These are phyloP conservation scores for Nibea albiflora DNA, from an alignment of 2,113 vertebrate species.

Conservation along the genomic window DNA sequence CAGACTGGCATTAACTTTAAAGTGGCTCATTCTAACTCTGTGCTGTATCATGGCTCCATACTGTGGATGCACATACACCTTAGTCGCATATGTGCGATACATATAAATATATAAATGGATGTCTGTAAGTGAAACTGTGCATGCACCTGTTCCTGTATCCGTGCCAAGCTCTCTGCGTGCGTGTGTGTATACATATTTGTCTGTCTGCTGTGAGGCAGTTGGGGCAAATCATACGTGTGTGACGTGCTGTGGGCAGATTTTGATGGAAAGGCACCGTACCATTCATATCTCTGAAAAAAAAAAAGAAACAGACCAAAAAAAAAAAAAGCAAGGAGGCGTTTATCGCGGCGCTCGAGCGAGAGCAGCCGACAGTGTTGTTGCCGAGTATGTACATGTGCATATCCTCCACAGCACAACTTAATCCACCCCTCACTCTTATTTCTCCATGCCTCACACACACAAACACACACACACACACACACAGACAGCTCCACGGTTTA, in stretches of 20 bases:
- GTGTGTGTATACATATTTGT: constrained; percentile 1
- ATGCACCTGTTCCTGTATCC: constrained; percentile 18
- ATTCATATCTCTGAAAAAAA: constrained; percentile 56
- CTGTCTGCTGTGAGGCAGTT: constrained; percentile 32
- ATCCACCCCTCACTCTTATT: constrained; percentile 48
- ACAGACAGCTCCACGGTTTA: constrained; percentile 36
- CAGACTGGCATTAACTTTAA: constrained; percentile 37
- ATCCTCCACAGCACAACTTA: constrained; percentile 63
- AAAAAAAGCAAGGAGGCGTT: constrained; percentile 58
- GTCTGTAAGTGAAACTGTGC: neutral
- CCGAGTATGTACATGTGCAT: constrained; percentile 50
- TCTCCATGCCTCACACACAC: neutral
- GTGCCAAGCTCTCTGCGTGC: constrained; percentile 1
- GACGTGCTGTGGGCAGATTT: constrained; percentile 59
- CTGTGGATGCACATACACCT: neutral
- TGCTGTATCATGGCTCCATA: neutral
- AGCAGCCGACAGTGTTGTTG: constrained; percentile 39
- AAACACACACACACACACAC: too few species aligned
- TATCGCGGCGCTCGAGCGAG: constrained; percentile 32
- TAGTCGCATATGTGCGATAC: neutral
- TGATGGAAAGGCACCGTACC: constrained; percentile 67
- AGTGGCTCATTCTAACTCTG: neutral
- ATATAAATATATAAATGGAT: neutral
- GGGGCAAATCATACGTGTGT: constrained; percentile 36
- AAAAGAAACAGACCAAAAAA: too few species aligned